These are phyloP conservation scores for Crotalus viridis DNA, from an alignment of 2,113 vertebrate genomes.

Conservation along the genomic window DNA sequence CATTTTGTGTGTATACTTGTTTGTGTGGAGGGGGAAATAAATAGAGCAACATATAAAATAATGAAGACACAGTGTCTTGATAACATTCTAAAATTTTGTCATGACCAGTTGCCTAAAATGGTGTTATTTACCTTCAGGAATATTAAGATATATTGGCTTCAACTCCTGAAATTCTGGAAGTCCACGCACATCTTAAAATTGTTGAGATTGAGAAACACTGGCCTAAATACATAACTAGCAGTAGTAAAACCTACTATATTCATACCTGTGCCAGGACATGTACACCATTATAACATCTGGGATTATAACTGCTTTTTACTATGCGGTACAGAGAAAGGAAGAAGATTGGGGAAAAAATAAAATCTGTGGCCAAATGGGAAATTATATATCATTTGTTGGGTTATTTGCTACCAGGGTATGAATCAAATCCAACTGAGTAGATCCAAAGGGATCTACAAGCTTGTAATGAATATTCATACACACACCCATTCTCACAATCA, in stretches of 20 bases:
- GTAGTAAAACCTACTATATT: not conserved
- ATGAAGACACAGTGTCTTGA: not conserved
- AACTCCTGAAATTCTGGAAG: not conserved
- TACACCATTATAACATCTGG: not conserved
- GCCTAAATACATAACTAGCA: not conserved
- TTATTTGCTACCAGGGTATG: not conserved
- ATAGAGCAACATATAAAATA: not conserved
- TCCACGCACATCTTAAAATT: not conserved
- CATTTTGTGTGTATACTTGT: not conserved
- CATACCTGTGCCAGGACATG: not conserved
- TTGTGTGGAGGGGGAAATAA: not conserved
- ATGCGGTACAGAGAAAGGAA: constrained; percentile 58
- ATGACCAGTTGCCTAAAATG: not conserved
- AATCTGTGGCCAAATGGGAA: constrained; percentile 11
- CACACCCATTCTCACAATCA: not conserved
- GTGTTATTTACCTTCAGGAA: not conserved
- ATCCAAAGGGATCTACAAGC: not conserved
- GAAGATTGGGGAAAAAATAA: constrained; percentile 45
- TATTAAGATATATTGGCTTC: not conserved
- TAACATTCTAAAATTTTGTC: not conserved
- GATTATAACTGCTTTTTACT: constrained; percentile 39
- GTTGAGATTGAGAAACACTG: not conserved
- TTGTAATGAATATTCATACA: not conserved
- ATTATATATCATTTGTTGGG: not conserved
- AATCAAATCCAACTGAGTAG: not conserved